These are phyloP conservation scores for Psittacula cyanocephala DNA, from an alignment of 2,113 vertebrate species.

Conservation along the genomic window DNA sequence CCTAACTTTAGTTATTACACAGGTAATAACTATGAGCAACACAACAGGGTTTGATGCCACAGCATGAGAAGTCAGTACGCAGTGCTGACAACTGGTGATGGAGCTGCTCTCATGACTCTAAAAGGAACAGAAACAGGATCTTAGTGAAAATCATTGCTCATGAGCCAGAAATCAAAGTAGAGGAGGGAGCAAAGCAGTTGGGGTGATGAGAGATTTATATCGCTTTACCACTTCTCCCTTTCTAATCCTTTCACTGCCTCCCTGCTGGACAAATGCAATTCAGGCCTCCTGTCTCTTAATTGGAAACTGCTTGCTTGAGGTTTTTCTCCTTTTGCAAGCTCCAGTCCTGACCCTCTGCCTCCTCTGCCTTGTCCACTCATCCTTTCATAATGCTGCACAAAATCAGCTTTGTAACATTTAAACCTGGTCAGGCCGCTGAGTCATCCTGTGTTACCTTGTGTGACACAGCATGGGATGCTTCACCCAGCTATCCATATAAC, in stretches of 20 bases:
- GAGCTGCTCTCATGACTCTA: neutral
- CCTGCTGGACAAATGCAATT: neutral
- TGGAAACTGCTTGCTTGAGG: neutral
- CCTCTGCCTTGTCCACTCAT: neutral
- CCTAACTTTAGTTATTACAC: neutral
- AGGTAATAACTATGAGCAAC: neutral
- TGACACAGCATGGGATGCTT: neutral
- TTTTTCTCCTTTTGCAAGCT: neutral
- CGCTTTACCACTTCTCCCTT: neutral
- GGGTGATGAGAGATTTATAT: neutral
- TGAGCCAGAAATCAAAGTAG: neutral
- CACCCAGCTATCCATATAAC: neutral
- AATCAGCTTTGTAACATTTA: neutral
- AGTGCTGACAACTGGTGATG: neutral
- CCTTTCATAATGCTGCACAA: neutral
- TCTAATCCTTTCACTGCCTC: neutral
- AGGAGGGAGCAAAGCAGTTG: neutral
- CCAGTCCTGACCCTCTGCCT: neutral
- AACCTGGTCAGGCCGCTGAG: neutral
- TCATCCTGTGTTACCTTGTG: neutral
- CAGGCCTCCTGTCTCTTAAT: neutral
- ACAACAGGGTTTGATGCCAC: fast-evolving
- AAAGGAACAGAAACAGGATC: neutral
- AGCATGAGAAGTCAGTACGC: neutral
- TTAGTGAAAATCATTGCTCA: neutral